Conservation (phyloP, 2,113 vertebrate species). For the cat (Felis catus) region DNA sequence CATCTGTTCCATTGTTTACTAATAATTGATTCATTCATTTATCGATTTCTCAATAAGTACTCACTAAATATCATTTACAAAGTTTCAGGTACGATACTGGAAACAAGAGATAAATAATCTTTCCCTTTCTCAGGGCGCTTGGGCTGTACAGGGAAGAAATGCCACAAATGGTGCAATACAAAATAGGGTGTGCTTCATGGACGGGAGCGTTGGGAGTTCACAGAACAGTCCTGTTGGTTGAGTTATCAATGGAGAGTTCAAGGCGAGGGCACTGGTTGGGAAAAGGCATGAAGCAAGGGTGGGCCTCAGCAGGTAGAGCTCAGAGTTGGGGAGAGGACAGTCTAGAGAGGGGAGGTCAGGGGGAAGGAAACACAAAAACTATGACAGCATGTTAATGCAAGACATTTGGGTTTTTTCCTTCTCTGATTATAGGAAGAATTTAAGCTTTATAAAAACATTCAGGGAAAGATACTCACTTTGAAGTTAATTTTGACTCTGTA, state of each 20-base stretch:
- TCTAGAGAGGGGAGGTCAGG: background rate
- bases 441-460: background rate
- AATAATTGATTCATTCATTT: background rate
- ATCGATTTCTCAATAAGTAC: background rate
- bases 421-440: background rate
- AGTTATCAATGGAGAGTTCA: background rate
- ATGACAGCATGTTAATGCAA: background rate
- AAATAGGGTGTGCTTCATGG: background rate
- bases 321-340: background rate
- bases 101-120: background rate
- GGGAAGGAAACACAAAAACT: background rate
- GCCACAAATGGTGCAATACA: background rate
- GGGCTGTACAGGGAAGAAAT: background rate
- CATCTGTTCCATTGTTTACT: background rate
- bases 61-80: background rate
- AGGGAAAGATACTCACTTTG: constrained; percentile 84
- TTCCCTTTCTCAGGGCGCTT: background rate
- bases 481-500: constrained; percentile 89
- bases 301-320: background rate
- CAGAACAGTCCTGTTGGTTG: background rate
- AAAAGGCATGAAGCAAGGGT: background rate
- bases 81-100: background rate
- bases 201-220: background rate
- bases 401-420: background rate
- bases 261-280: background rate